Conservation (phyloP, 2,113 vertebrate species). For the Notarius lentiginosus region DNA sequence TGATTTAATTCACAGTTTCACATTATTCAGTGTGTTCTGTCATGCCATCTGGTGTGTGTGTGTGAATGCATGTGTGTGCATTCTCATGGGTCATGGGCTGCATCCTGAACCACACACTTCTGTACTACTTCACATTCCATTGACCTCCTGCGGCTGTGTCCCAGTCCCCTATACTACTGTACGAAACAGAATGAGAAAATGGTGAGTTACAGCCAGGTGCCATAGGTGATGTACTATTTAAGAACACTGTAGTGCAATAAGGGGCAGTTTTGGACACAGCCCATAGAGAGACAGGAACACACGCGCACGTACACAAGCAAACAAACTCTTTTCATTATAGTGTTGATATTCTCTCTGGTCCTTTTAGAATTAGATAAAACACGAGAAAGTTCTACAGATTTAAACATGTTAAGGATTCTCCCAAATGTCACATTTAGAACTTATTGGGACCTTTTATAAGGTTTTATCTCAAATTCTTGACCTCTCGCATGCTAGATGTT, state of each 20-base stretch:
- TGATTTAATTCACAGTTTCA: constrained; percentile 20
- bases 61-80: not conserved
- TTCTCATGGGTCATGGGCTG: not conserved
- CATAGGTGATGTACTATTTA: not conserved
- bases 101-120: not conserved
- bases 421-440: not conserved
- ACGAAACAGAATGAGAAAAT: not conserved
- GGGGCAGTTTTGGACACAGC: not conserved
- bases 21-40: constrained; percentile 14
- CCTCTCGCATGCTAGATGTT: not conserved
- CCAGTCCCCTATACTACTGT: not conserved
- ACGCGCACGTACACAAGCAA: not conserved
- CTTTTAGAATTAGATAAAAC: not conserved
- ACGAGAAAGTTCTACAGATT: not conserved
- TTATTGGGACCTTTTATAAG: not conserved
- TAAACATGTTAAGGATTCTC: not conserved
- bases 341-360: not conserved
- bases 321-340: not conserved
- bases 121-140: not conserved
- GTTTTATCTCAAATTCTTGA: not conserved
- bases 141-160: not conserved
- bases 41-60: constrained; percentile 25
- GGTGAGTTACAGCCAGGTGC: not conserved
- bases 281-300: not conserved
- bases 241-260: not conserved